Evolutionary conservation across 2,888 invertebrate genomes (phyloP).

Genomic region (Nemurella pictetii): DNA sequence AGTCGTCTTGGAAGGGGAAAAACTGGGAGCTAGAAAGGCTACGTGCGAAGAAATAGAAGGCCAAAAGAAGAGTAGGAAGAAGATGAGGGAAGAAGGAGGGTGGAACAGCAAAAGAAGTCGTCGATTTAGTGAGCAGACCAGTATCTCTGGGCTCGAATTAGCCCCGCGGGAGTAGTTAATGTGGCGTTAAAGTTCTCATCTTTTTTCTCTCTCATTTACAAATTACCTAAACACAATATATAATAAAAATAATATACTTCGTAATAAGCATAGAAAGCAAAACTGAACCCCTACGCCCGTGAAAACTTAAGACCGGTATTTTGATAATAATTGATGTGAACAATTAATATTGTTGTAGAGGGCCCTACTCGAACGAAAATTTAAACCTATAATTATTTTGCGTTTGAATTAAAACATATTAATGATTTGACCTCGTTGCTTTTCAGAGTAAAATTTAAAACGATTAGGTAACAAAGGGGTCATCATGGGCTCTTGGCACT

Average conservation of each 20-base stretch:
- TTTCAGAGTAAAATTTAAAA: too few relatives aligned
- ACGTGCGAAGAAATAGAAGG: conserved; percentile 1
- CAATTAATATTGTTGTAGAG: too few relatives aligned
- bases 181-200: conserved; percentile 4
- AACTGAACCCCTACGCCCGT: not conserved
- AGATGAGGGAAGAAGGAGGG: not conserved
- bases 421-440: too few relatives aligned
- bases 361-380: too few relatives aligned
- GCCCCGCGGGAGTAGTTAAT: conserved; percentile 6
- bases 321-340: too few relatives aligned
- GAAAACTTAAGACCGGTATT: not conserved
- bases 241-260: not conserved
- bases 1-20: conserved; percentile 9
- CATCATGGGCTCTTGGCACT: too few relatives aligned
- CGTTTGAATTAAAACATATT: too few relatives aligned
- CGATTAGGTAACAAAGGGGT: too few relatives aligned
- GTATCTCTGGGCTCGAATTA: not conserved
- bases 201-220: conserved; percentile 12
- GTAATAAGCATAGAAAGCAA: not conserved
- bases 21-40: not conserved
- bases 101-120: not conserved
- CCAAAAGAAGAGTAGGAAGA: not conserved
- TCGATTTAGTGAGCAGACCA: not conserved
- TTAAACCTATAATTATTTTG: too few relatives aligned
- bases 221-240: conserved; percentile 21